phyloP scores from a whole-genome alignment of 1,140 invertebrate genomes.

The Gonatopus flavifemur region DNA sequence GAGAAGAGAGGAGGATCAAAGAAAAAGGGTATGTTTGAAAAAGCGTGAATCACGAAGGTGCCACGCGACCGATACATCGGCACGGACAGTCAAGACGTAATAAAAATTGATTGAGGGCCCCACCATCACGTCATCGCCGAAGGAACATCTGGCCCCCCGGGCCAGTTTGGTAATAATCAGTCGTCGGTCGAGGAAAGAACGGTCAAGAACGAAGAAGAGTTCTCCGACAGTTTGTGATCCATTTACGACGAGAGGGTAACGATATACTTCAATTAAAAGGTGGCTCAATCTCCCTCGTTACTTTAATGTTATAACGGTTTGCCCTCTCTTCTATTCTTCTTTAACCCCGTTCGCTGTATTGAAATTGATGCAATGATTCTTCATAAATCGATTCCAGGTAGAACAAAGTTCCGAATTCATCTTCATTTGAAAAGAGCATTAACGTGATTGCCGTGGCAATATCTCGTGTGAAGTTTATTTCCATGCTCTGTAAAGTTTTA shows the following conservation, averaged over 20 bases:
- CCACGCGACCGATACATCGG: slow-evolving; percentile 33
- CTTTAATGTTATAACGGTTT: no score
- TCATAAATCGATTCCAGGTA: no score
- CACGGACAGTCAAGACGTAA: slow-evolving; percentile 27
- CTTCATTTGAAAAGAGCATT: no score
- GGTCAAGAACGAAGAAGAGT: no score
- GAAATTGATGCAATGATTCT: no score
- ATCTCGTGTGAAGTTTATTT: no score
- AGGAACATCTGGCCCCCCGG: slow-evolving; percentile 44
- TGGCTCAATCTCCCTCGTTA: no score
- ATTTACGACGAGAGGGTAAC: slow-evolving; percentile 28
- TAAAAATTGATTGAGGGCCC: slow-evolving; percentile 36
- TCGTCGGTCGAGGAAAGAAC: slow-evolving; percentile 28
- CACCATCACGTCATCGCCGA: slow-evolving; percentile 23
- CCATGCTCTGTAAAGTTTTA: no score
- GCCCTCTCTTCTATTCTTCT: no score
- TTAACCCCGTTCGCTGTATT: no score
- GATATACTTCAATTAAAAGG: slow-evolving; percentile 27
- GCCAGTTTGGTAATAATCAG: slow-evolving; percentile 40
- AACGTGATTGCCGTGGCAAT: no score
- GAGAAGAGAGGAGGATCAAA: not conserved
- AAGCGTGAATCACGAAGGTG: slow-evolving; percentile 23
- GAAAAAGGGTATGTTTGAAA: slow-evolving; percentile 7
- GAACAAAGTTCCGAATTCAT: no score
- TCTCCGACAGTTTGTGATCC: slow-evolving; percentile 26